Conservation (phyloP, 1,140 invertebrate species). For the Anoplophora glabripennis region DNA sequence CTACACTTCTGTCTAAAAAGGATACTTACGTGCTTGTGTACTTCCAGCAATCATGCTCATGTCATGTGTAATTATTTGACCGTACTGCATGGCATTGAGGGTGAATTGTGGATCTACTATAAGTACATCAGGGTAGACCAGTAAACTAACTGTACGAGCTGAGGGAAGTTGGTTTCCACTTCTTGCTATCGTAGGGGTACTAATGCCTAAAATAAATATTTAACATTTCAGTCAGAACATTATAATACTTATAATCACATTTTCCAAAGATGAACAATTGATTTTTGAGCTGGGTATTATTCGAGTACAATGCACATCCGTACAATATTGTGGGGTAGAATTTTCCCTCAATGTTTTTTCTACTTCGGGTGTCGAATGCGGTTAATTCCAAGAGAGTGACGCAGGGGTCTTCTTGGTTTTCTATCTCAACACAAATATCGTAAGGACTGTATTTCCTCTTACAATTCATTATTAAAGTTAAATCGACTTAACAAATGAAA, state of each 20-base stretch:
- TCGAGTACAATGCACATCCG: background rate
- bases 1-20: too few relatives aligned
- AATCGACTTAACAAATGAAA: too few relatives aligned
- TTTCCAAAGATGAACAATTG: too few relatives aligned
- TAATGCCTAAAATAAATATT: constrained; percentile 57
- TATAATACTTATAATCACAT: too few relatives aligned
- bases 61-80: constrained; percentile 85
- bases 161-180: constrained; percentile 64
- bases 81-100: constrained; percentile 80
- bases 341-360: background rate
- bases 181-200: constrained; percentile 60
- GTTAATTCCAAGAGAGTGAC: too few relatives aligned
- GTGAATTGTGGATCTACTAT: constrained; percentile 66
- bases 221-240: background rate
- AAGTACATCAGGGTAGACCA: constrained; percentile 65
- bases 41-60: constrained; percentile 72
- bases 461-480: too few relatives aligned
- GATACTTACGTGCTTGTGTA: constrained; percentile 72
- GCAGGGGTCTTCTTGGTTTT: background rate
- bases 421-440: too few relatives aligned
- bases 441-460: too few relatives aligned
- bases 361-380: background rate
- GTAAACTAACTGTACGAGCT: constrained; percentile 66
- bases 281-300: background rate
- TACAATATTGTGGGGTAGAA: background rate